Percentiles rank a stretch among this genome's conserved stretches.
Conservation (phyloP, 35 echinoderm and acorn worm genomes). For the Heliocidaris erythrogramma region DNA sequence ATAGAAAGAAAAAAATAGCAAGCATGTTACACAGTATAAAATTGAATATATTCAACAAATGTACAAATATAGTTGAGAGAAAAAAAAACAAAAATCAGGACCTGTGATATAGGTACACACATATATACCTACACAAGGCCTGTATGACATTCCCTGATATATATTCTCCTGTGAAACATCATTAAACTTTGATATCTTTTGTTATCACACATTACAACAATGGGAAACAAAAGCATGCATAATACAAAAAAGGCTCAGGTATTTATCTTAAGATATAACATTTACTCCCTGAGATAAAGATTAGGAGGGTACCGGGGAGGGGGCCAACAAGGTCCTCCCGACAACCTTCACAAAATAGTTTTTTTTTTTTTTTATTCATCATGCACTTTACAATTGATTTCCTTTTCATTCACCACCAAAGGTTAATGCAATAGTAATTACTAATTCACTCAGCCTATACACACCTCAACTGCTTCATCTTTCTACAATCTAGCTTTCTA, state of each 20-base stretch:
- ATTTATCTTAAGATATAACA: slow-evolving; percentile 21
- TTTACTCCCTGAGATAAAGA: slow-evolving; percentile 20
- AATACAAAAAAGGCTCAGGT: slow-evolving; percentile 34
- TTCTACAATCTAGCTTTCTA: not conserved
- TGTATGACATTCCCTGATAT: slow-evolving; percentile 15
- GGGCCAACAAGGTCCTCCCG: not conserved
- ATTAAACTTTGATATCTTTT: not conserved
- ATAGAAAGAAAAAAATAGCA: slow-evolving; percentile 24
- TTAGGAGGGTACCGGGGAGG: not conserved
- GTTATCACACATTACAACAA: slow-evolving; percentile 23
- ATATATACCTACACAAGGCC: not conserved
- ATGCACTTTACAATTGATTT: slow-evolving; percentile 22
- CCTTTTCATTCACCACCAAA: not conserved
- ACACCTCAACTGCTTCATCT: not conserved
- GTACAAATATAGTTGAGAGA: slow-evolving; percentile 14
- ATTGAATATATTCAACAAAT: slow-evolving; percentile 44
- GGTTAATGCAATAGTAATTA: not conserved
- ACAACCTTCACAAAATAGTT: slow-evolving; percentile 3
- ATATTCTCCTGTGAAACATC: not conserved
- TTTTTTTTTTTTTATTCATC: slow-evolving; percentile 20
- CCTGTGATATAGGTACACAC: not conserved
- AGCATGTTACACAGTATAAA: slow-evolving; percentile 45
- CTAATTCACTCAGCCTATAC: slow-evolving; percentile 8
- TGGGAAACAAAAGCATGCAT: slow-evolving; percentile 42
- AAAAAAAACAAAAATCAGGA: not conserved